Conservation (phyloP, 2,888 invertebrate species). For the Heteromurus nitidus region DNA sequence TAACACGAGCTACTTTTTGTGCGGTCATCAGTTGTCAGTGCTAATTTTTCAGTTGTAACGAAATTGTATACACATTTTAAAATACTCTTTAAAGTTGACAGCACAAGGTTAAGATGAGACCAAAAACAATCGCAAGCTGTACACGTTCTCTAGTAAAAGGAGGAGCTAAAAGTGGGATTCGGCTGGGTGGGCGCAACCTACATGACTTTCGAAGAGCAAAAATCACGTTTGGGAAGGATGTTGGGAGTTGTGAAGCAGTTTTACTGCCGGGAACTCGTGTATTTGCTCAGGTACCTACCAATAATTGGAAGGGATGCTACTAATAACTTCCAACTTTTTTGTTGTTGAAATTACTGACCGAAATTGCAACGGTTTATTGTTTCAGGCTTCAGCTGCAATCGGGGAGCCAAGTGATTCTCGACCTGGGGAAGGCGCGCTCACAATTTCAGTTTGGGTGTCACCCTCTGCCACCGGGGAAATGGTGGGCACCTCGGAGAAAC, state of each 20-base stretch:
- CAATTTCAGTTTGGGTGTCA: constrained; percentile 72
- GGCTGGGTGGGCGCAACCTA: constrained; percentile 65
- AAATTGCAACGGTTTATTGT: no score
- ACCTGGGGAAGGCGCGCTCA: constrained; percentile 71
- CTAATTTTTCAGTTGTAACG: no score
- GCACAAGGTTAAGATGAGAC: constrained; percentile 69
- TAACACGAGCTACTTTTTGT: no score
- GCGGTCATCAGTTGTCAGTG: no score
- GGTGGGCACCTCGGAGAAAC: constrained; percentile 68
- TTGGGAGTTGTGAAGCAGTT: constrained; percentile 70
- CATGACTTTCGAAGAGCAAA: constrained; percentile 66
- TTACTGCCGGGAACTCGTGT: constrained; percentile 70
- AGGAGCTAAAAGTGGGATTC: constrained; percentile 67
- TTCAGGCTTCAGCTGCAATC: constrained; percentile 69
- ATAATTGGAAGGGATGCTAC: no score
- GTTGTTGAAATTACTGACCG: no score
- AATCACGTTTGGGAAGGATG: constrained; percentile 67
- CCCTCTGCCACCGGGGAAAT: constrained; percentile 72
- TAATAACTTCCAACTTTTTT: no score
- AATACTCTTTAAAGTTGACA: no score
- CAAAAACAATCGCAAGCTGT: constrained; percentile 68
- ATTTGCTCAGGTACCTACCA: constrained; percentile 71
- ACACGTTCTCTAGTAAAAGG: constrained; percentile 61
- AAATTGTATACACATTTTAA: no score
- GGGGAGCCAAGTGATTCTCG: constrained; percentile 71